These are phyloP conservation scores for Pachydiplax longipennis DNA, from an alignment of 2,888 invertebrate species.

Conservation along the genomic window DNA sequence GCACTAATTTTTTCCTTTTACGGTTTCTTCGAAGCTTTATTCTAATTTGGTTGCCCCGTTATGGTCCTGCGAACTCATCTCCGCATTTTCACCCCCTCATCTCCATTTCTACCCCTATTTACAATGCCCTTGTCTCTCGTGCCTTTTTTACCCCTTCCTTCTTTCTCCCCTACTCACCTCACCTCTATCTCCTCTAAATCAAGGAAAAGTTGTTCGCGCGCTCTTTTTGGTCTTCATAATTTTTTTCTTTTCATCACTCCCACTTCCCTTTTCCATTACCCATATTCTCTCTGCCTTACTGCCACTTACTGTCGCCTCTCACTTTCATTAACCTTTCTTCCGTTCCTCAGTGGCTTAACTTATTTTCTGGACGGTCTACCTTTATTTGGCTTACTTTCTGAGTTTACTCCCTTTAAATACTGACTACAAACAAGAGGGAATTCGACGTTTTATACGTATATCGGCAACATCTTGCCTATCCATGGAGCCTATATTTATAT, in stretches of 20 bases:
- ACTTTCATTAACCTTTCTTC: background rate
- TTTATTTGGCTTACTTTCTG: background rate
- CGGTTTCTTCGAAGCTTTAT: background rate
- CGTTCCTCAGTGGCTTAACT: background rate
- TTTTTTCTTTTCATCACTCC: background rate
- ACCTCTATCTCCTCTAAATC: slow-evolving; percentile 35
- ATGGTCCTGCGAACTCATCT: background rate
- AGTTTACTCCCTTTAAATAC: background rate
- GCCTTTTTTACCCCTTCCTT: slow-evolving; percentile 23
- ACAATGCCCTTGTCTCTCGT: background rate
- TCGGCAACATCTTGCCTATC: too few species aligned
- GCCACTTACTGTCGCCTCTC: background rate
- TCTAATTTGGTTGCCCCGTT: background rate
- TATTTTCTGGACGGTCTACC: background rate
- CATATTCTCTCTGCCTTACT: background rate
- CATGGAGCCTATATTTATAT: too few species aligned
- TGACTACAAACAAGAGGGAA: background rate
- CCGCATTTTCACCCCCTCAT: background rate
- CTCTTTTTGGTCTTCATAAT: background rate
- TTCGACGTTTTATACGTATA: too few species aligned
- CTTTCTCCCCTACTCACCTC: slow-evolving; percentile 39
- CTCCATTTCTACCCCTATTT: background rate
- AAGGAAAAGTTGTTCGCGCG: background rate
- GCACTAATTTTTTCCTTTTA: background rate
- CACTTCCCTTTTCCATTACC: background rate